These are phyloP conservation scores for Cephalopholis sonnerati DNA, from an alignment of 2,113 vertebrate genomes.

Conservation along the genomic window DNA sequence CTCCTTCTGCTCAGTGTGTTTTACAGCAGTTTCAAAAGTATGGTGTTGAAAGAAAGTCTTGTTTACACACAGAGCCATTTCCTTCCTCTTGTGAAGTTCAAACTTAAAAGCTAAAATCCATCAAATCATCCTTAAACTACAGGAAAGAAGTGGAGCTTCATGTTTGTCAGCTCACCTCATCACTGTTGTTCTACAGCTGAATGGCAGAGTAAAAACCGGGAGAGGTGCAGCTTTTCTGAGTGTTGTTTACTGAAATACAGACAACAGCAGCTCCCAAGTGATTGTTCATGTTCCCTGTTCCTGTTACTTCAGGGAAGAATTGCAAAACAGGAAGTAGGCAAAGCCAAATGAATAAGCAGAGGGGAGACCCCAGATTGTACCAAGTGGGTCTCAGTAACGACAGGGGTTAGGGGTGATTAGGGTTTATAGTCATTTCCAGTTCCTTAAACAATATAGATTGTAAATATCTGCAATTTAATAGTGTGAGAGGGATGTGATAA, in stretches of 20 bases:
- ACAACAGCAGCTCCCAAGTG: no score
- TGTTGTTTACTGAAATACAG: neutral
- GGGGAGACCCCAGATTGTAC: neutral
- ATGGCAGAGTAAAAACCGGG: neutral
- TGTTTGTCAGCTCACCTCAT: neutral
- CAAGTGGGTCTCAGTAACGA: neutral
- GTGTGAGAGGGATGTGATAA: neutral
- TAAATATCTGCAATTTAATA: neutral
- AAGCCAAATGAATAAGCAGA: neutral
- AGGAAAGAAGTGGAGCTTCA: neutral
- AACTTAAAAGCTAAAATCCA: neutral
- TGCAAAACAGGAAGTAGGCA: neutral
- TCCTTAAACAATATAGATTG: neutral
- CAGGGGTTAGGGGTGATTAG: neutral
- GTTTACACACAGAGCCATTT: neutral
- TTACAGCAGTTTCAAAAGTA: neutral
- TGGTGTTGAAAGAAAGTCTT: neutral
- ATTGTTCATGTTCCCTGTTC: neutral
- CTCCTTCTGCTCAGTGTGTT: neutral
- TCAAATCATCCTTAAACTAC: neutral
- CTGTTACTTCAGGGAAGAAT: neutral
- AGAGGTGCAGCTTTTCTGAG: neutral
- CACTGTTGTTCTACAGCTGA: neutral
- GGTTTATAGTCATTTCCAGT: neutral
- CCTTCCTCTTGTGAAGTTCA: neutral